These are phyloP conservation scores for Diarsia brunnea DNA, from an alignment of 2,888 invertebrate species.

Conservation along the genomic window DNA sequence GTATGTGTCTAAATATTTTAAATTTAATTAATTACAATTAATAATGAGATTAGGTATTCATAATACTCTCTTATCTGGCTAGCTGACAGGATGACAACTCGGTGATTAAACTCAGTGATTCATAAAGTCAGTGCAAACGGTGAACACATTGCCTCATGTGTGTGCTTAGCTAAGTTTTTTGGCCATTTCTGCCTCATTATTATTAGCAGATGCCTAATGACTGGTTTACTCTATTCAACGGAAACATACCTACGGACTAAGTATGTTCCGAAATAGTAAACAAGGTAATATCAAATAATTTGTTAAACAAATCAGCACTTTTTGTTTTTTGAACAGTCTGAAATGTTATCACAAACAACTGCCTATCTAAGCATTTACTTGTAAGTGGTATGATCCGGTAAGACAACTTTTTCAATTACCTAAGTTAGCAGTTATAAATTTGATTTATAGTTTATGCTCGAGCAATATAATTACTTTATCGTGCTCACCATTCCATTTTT, in stretches of 20 bases:
- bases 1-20: not conserved
- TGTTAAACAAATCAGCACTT: not conserved
- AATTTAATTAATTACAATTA: not conserved
- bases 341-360: not conserved
- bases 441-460: slow-evolving; percentile 3
- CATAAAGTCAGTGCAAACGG: not conserved
- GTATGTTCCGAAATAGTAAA: not conserved
- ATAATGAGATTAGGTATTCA: not conserved
- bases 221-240: slow-evolving; percentile 8
- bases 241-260: not conserved
- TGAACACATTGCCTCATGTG: slow-evolving; percentile 21
- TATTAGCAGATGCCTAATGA: slow-evolving; percentile 15
- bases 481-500: not conserved
- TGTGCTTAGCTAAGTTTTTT: slow-evolving; percentile 4
- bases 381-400: not conserved
- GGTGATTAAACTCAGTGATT: slow-evolving; percentile 4
- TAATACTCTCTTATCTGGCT: not conserved
- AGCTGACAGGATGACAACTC: not conserved
- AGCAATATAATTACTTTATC: not conserved
- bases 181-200: slow-evolving; percentile 21
- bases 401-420: slow-evolving; percentile 6
- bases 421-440: not conserved
- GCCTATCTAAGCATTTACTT: not conserved
- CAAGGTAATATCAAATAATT: not conserved
- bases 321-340: no score